Evolutionary conservation across 2,113 vertebrate genomes (phyloP).

Genomic region (Ceyx cyanopectus): DNA sequence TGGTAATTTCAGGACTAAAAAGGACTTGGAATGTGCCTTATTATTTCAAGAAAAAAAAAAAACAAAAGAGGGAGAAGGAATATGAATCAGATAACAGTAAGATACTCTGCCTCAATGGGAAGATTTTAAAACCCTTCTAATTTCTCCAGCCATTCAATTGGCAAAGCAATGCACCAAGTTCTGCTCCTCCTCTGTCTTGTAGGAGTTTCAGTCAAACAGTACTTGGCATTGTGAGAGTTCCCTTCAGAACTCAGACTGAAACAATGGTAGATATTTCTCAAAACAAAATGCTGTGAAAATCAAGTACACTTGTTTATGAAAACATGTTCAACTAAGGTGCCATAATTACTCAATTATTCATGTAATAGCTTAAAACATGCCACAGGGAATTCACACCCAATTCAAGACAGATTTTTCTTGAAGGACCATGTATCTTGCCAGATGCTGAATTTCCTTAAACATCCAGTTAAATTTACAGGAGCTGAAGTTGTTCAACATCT

Average conservation of each 20-base stretch:
- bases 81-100: background rate
- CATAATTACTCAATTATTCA: constrained; percentile 25
- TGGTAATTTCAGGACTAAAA: background rate
- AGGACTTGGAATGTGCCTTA: background rate
- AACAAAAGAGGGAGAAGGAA: background rate
- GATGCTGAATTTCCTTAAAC: constrained; percentile 2
- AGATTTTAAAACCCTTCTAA: constrained; percentile 49
- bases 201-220: constrained; percentile 19
- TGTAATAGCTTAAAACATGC: constrained; percentile 14
- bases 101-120: constrained; percentile 10
- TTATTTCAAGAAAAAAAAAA: background rate
- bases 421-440: background rate
- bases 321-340: background rate
- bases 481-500: background rate
- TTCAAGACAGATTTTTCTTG: constrained; percentile 18
- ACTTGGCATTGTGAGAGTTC: background rate
- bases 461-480: background rate
- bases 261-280: background rate
- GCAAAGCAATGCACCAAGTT: constrained; percentile 15
- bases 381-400: background rate
- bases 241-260: background rate
- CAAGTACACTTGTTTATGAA: background rate
- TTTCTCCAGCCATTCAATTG: constrained; percentile 34
- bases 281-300: constrained; percentile 7
- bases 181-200: constrained; percentile 7